Base-by-base conservation (phyloP, 2,797 vertebrate species). In the Lepidocolaptes lacrymiger region DNA sequence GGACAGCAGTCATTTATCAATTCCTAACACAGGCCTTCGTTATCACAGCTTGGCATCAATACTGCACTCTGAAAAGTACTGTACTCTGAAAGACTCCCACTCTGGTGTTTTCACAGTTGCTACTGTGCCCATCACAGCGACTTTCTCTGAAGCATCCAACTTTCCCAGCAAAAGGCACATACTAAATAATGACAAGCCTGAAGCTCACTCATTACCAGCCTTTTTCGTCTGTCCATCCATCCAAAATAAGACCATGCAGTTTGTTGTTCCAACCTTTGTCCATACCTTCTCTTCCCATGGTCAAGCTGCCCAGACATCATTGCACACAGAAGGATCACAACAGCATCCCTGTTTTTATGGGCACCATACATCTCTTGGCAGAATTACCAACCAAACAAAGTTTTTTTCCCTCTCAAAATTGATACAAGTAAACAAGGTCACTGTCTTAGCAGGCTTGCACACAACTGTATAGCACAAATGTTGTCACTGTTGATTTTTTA, bases 141-240 rank as follows among this genome's bases (percentile, higher is more conserved):
- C 67, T 54, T 85, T 24, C 67, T 88, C 83, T 61, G 46, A 89
- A 78, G 77, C 66, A 82, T 54, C 41, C 59, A 82, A 64, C 74
- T 81, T 95, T 90, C 85, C 85, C 68, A 87, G 77, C n/a, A 91
- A 88, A 96, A 95, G 63, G 61, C 92, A 84, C 11, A 1, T 63
- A 82, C 73, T 73, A 64, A 93, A 74, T 67, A 94, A 91, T 10
- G 32, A 73, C 62, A 69, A 63, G 67, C 44, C 59, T 73, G n/a
- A 85, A 89, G 62, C 24, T 71, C 44, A 61, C 85, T 88, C 92
- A 93, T 90, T 94, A 91, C 76, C 30, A 73, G 77, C 12, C 27
- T 88, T 74, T 85, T 64, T 49, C 51, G 67, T 77, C 61, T 8
- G 41, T 51, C 67, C 43, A 1, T 64, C 63, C 73, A 83, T 55